A percentile compares a stretch with the other conserved stretches of the same genome.
These are phyloP conservation scores for Tetranychus cinnabarinus DNA, from an alignment of 1,140 invertebrate species.

Conservation along the genomic window DNA sequence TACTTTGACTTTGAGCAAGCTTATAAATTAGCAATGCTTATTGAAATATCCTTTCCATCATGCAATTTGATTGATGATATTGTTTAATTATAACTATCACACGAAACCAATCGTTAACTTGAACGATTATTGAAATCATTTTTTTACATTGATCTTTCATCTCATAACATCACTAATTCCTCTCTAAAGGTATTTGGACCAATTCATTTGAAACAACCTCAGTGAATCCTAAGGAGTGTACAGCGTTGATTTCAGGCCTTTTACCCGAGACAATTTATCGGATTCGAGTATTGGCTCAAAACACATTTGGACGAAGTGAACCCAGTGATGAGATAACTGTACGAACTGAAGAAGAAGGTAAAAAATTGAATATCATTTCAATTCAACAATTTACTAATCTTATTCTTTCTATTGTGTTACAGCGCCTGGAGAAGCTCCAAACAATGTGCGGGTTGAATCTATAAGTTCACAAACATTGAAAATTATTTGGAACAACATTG, in stretches of 20 bases:
- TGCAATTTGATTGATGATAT: too few relatives aligned
- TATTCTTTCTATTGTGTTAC: background rate
- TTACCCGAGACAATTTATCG: conserved; percentile 70
- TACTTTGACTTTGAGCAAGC: too few relatives aligned
- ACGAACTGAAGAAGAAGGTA: conserved; percentile 53
- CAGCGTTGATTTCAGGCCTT: conserved; percentile 34
- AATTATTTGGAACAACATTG: conserved; percentile 38
- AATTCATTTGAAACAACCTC: background rate
- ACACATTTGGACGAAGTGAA: conserved; percentile 38
- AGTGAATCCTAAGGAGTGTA: background rate
- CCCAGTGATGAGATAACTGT: conserved; percentile 57
- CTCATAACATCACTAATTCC: too few relatives aligned
- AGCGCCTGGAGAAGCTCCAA: conserved; percentile 11
- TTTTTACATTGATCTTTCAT: too few relatives aligned
- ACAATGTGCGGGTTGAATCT: conserved; percentile 8
- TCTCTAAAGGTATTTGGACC: background rate
- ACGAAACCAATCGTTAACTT: too few relatives aligned
- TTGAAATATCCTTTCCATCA: too few relatives aligned
- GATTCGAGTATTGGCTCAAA: conserved; percentile 59
- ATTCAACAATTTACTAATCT: background rate
- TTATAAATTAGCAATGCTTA: too few relatives aligned
- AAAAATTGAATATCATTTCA: background rate
- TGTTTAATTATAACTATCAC: background rate
- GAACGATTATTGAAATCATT: too few relatives aligned
- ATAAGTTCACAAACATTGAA: conserved; percentile 9